A percentile compares a stretch with the other conserved stretches of the same genome.
Evolutionary conservation across 2,797 vertebrate genomes (phyloP).

Genomic region (Choloepus didactylus): DNA sequence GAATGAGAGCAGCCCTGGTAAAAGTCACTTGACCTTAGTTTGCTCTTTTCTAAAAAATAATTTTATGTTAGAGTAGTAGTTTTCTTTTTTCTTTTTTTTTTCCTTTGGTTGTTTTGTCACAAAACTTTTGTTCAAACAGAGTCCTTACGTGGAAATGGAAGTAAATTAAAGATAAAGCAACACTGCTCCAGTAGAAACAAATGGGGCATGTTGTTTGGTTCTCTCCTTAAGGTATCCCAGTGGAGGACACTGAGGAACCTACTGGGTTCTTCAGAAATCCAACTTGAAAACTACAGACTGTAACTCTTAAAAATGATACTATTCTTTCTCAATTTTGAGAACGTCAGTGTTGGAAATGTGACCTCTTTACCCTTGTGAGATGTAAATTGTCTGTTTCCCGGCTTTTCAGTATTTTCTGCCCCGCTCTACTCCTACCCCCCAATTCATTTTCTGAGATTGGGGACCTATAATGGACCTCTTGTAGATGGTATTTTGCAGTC

Average conservation of each 20-base stretch:
- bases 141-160: constrained; percentile 11
- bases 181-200: neutral
- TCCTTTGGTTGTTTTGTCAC: neutral
- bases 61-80: neutral
- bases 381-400: neutral
- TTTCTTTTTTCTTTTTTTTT: neutral
- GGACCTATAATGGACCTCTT: neutral
- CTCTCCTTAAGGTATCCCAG: neutral
- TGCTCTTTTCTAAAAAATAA: constrained; percentile 24
- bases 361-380: neutral
- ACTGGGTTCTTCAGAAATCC: constrained; percentile 33
- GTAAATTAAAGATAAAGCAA: neutral
- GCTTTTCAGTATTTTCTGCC: neutral
- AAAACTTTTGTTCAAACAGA: constrained; percentile 61
- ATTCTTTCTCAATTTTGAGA: constrained; percentile 52
- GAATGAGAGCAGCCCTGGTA: neutral
- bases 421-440: neutral
- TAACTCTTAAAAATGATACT: neutral
- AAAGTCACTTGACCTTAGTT: neutral
- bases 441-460: constrained; percentile 32
- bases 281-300: neutral
- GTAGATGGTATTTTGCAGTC: neutral
- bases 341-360: neutral
- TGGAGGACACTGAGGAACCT: neutral
- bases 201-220: neutral